Base-by-base conservation (phyloP, 2,888 invertebrate genomes). In the Julus scanicus region DNA sequence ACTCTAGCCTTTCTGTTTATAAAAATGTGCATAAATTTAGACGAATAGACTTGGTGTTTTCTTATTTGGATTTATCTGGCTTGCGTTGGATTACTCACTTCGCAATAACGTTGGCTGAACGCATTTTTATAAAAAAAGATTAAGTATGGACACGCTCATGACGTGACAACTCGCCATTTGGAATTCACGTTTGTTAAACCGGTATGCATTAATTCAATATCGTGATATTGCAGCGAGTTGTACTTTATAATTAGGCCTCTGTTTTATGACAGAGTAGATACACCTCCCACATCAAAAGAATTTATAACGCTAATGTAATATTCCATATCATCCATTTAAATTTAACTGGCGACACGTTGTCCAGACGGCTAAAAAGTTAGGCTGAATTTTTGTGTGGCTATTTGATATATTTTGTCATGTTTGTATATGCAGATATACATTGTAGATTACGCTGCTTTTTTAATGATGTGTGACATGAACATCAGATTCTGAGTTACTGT, bases 241-340 rank as follows among this genome's bases (percentile, higher is more conserved):
- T 13, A 29, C 80, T 80, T 29, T 29, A 37, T 80, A 80, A 80
- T 80, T 80, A 80, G 80, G 37, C 80, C 80, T 9, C 80, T 20
- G 37, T 80, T 80, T 80, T 11, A 80, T 71, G 8, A 63, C 57
- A 2, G 57, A 63, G n/a, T 2, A 15, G 57, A 63, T n/a, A 9
- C 20, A 80, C 80, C 80, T 80, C 80, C 80, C 80, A 80, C 13
- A 80, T 80, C 13, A 80, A 80, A 80, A 37, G 80, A 37, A 80
- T 80, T 37, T 13, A 11, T 80, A 80, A 80, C 13, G 80, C 11
- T 37, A 11, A 80, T 80, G 80, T 29, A 13, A 29, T 29, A 37
- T 11, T 71, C 29, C 71, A 8, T n/a, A 48, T 48, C 8, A 20
- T 71, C 20, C 71, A 29, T 71, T 71, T 71, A 63, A 71, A 20